Evolutionary conservation across 2,888 invertebrate genomes (phyloP), one percentile per base, ranked within the genome.

Genomic region (Thymelicus acteon): DNA sequence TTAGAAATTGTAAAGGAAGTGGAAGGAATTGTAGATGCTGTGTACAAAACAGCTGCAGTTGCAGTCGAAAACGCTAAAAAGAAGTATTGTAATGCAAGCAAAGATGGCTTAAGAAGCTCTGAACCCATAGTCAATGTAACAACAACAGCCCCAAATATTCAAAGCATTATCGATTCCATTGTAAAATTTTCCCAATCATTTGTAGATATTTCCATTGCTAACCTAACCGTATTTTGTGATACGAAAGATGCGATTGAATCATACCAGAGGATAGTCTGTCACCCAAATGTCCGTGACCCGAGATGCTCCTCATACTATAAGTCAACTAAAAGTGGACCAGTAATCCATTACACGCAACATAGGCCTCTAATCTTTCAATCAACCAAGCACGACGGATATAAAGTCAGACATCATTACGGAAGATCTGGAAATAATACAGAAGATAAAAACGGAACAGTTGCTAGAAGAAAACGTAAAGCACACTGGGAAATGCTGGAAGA

Each of bases 161-260:
- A 49, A 52, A 24, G n/a, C 7, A 82, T 90, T 0, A 71, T 87
- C 0, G 79, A 83, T 73, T 58, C 79, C 0, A 76, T 91, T 3
- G 76, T 80, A 0, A 73, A 78, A 0, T 88, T 85, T 39, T 78
- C 84, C 0, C 78, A 80, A 65, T 74, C 72, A 0, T 80, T 88
- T 58, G 80, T 89, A 0, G 78, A 82, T 4, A 74, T 77, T 0
- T 87, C 89, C 0, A 13, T 80, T 0, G 40, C 57, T 0, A 89
- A 91, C 75, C 8, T 86, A 0, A 86, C 86, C 0, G 74, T 73
- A 0, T 90, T 92, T 73, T 92, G 92, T 48, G 73, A 79, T 37
- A 73, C 74, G 0, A 80, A 85, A 0, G 77, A 80, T 2, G 73
- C 76, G 0, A 71, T 86, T 0, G 82, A 82, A 0, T n/a, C 67